A percentile compares a stretch with the other conserved stretches of the same genome.
Evolutionary conservation across 2,888 invertebrate species (phyloP).

Genomic region (Zelleria hepariella): DNA sequence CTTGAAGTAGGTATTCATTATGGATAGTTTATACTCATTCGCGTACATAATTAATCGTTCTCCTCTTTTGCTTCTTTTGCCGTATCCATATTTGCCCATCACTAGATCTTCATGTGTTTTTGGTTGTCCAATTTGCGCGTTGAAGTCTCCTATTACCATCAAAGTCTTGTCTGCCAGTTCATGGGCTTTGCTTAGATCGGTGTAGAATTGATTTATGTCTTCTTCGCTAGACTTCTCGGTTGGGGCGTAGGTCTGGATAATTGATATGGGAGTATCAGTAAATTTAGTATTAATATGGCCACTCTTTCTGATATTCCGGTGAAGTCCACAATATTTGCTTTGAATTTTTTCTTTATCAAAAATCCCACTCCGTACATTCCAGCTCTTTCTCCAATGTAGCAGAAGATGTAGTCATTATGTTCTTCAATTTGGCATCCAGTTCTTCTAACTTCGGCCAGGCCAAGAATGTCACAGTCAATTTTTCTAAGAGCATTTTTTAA

Average conservation of each 20-base stretch:
- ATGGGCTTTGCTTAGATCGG: background rate
- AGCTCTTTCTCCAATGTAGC: too few species aligned
- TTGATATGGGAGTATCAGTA: background rate
- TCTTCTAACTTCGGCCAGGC: too few species aligned
- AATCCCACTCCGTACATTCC: too few species aligned
- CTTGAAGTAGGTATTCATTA: constrained; percentile 1
- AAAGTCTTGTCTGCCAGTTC: background rate
- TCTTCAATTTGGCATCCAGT: too few species aligned
- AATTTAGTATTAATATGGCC: background rate
- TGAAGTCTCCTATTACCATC: constrained; percentile 9
- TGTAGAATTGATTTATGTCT: constrained; percentile 6
- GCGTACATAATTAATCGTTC: constrained; percentile 9
- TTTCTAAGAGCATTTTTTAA: too few species aligned
- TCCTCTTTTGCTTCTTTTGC: constrained; percentile 9
- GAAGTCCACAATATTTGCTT: background rate
- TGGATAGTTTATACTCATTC: constrained; percentile 5
- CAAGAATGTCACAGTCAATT: too few species aligned
- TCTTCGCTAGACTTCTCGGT: constrained; percentile 8
- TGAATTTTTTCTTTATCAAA: background rate
- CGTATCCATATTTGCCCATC: constrained; percentile 7
- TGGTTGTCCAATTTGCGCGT: constrained; percentile 9
- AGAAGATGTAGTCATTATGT: too few species aligned
- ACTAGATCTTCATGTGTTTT: constrained; percentile 7
- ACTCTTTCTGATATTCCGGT: background rate
- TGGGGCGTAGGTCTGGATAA: constrained; percentile 10